Conservation (phyloP, 2,113 vertebrate genomes). For the Tetrao urogallus region DNA sequence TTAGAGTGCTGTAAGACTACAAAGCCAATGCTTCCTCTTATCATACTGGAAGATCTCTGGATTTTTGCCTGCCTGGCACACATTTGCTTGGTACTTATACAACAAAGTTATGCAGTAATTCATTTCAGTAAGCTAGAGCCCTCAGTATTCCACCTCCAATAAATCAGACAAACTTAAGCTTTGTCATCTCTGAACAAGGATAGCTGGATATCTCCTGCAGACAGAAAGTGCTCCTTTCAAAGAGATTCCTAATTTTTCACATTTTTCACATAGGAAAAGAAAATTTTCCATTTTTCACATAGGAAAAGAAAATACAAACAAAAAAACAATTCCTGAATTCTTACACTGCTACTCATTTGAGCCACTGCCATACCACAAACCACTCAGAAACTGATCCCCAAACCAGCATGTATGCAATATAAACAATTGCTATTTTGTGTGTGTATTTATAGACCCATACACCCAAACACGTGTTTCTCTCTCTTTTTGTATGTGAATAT, state of each 20-base stretch:
- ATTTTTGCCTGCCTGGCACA: not conserved
- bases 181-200: not conserved
- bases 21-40: not conserved
- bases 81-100: rapidly evolving
- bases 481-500: not conserved
- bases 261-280: not conserved
- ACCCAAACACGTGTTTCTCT: not conserved
- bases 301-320: not conserved
- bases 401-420: rapidly evolving
- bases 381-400: not conserved
- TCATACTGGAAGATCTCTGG: not conserved
- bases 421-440: not conserved
- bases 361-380: not conserved
- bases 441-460: not conserved
- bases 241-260: not conserved
- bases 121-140: not conserved
- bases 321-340: not conserved
- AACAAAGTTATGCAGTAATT: not conserved
- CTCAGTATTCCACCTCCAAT: not conserved
- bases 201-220: not conserved
- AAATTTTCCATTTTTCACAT: not conserved
- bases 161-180: not conserved
- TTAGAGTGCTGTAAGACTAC: not conserved
- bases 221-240: not conserved
- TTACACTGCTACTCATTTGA: not conserved